These are phyloP conservation scores for Norana najaformis DNA, from an alignment of 2,888 invertebrate species.

Conservation along the genomic window DNA sequence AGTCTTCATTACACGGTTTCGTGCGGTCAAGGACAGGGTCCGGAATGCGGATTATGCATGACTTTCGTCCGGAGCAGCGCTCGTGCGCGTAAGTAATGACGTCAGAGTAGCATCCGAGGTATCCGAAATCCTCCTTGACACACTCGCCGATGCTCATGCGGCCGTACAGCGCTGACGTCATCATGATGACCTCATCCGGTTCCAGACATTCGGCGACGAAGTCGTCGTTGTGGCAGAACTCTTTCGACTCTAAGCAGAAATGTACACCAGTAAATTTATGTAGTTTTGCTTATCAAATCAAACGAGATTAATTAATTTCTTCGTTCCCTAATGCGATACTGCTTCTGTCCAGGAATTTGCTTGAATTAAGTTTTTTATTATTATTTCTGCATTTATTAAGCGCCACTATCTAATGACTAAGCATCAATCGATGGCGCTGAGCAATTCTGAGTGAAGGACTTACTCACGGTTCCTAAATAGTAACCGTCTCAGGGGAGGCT, in stretches of 20 bases:
- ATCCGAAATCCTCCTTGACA: slow-evolving; percentile 42
- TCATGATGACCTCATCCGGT: slow-evolving; percentile 39
- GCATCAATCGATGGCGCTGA: no score
- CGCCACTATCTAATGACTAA: no score
- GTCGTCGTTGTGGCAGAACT: slow-evolving; percentile 43
- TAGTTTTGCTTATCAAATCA: background rate
- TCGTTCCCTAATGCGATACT: no score
- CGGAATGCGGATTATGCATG: slow-evolving; percentile 39
- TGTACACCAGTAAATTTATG: background rate
- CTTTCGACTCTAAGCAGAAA: slow-evolving; percentile 28
- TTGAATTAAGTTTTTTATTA: no score
- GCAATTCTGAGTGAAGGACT: no score
- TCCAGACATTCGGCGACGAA: slow-evolving; percentile 38
- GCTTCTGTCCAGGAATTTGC: no score
- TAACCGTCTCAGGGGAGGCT: no score
- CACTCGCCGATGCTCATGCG: slow-evolving; percentile 41
- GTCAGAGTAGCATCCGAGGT: slow-evolving; percentile 41
- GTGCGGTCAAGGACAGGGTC: slow-evolving; percentile 38
- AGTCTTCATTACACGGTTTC: slow-evolving; percentile 42
- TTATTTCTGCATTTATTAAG: no score
- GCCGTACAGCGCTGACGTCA: slow-evolving; percentile 40
- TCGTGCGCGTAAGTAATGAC: slow-evolving; percentile 36
- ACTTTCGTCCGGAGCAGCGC: slow-evolving; percentile 38
- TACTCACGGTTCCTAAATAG: no score
- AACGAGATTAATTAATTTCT: background rate